Evolutionary conservation across 2,113 vertebrate genomes (phyloP), one percentile per base, ranked within the genome.

Genomic region (Calyptomena viridis): DNA sequence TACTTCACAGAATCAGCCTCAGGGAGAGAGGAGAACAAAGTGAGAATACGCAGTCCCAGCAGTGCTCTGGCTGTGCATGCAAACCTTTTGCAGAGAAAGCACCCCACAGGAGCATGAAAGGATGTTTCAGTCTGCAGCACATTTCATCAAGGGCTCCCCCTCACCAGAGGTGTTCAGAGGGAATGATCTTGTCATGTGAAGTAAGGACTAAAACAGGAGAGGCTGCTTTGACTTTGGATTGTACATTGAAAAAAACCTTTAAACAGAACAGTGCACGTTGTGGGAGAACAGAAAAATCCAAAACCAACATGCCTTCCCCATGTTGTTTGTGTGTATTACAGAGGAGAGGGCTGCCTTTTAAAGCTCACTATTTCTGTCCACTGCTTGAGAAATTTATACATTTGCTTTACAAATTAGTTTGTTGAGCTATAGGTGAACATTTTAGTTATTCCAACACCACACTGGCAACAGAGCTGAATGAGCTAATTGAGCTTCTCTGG

Each of bases 11-110:
- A 89, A 81, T 68, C 90, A 7, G 76, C n/a, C 66, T 79, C 76
- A 50, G 82, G 84, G 92, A 39, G 42, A 84, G 58, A 69, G 31
- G 39, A 93, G 87, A 97, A 90, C 82, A 82, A 87, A 95, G 91
- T 90, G 84, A 85, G 82, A 86, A 89, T 84, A 59, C 83, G 56
- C 49, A 56, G 81, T 66, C 83, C 74, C 66, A 44, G 78, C 55
- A 84, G 87, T 69, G 33, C 33, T 62, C 66, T 62, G 62, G 40
- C 77, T 74, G 44, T 40, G 83, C 91, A 40, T 60, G 80, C 68
- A 71, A 74, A 53, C 46, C 42, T 89, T 47, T 62, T 31, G 72
- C 83, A 56, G 56, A 27, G 21, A 42, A 12, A 86, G n/a, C 5
- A 2, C 66, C 84, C 44, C 64, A 27, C 21, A 52, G 75, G 40